Evolutionary conservation across 2,113 vertebrate species (phyloP), one percentile per base, ranked within the genome.

Genomic region (Ailuropoda melanoleuca): DNA sequence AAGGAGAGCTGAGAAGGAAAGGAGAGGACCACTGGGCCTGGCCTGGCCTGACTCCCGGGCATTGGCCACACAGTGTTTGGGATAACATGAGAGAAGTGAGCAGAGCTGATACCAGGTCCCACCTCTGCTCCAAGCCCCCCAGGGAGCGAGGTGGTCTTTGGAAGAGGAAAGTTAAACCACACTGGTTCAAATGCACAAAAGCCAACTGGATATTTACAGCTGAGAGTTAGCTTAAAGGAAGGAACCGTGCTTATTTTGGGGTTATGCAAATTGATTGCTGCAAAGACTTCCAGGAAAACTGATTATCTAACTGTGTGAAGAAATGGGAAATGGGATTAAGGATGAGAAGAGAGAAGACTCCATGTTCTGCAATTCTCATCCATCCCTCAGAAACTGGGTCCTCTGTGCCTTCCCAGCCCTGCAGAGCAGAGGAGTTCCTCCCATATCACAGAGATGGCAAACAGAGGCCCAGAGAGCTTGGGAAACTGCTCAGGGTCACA

Each of bases 181-280:
- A 86, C 90, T 87, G 93, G 94, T 91, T 98, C 98, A 97, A 98
- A 96, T 97, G 37, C 78, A 94, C 82, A 97, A 97, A 97, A 98
- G 89, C 95, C 98, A 96, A 94, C 37, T 96, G 98, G 85, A 95
- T 98, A 98, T 97, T 97, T 96, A 89, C 94, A 98, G 97, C 98
- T 66, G 84, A 97, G 98, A 96, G 97, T 96, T 97, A 98, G 93
- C 98, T 98, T 96, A 98, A 88, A 98, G 97, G 98, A 98, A 97
- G 97, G 95, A 98, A 98, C 90, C 53, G 87, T 93, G 96, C 97
- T 98, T 97, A 96, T 97, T 97, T 98, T 97, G 95, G 95, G 96
- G 90, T 97, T 98, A 98, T 97, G 97, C 98, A 98, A 98, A 98
- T 90, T 97, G 95, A 93, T 96, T 97, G 87, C 88, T 97, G 95